A percentile compares a stretch with the other conserved stretches of the same genome.
Evolutionary conservation across 2,113 vertebrate species (phyloP).

Genomic region (Gasterosteus nipponicus): DNA sequence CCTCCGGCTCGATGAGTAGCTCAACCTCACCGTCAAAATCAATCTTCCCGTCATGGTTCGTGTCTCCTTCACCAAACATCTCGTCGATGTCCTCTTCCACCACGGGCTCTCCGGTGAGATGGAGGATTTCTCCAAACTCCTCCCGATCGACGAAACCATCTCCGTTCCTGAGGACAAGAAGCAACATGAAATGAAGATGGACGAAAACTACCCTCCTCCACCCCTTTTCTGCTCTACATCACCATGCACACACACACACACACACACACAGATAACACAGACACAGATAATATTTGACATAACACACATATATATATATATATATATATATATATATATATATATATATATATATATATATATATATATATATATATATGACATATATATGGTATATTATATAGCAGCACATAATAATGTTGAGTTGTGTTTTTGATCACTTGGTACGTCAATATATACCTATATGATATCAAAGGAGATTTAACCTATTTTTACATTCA

Average conservation of each 20-base stretch:
- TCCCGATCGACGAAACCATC: slow-evolving; percentile 84
- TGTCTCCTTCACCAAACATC: slow-evolving; percentile 82
- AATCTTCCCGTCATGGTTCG: slow-evolving; percentile 84
- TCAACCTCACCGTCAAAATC: slow-evolving; percentile 84
- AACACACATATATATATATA: too few relatives aligned
- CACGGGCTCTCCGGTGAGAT: slow-evolving; percentile 74
- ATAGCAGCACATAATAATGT: not conserved
- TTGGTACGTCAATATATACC: not conserved
- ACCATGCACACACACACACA: not conserved
- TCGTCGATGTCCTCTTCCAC: slow-evolving; percentile 84
- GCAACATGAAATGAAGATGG: not conserved
- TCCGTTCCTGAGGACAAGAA: slow-evolving; percentile 71
- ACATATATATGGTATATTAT: too few relatives aligned
- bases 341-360: too few relatives aligned
- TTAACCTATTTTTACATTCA: not conserved
- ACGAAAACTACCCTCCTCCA: not conserved
- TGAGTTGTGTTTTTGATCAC: not conserved
- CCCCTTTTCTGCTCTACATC: not conserved
- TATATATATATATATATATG: too few relatives aligned
- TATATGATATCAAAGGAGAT: too few relatives aligned
- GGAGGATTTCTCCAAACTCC: slow-evolving; percentile 81
- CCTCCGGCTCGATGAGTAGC: not conserved
- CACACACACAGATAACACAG: not conserved
- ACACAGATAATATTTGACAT: too few relatives aligned
- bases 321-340: too few relatives aligned